Percentiles rank a stretch among this genome's conserved stretches.
Evolutionary conservation across 2,888 invertebrate species (phyloP).

Genomic region (Drosophila cracens): DNA sequence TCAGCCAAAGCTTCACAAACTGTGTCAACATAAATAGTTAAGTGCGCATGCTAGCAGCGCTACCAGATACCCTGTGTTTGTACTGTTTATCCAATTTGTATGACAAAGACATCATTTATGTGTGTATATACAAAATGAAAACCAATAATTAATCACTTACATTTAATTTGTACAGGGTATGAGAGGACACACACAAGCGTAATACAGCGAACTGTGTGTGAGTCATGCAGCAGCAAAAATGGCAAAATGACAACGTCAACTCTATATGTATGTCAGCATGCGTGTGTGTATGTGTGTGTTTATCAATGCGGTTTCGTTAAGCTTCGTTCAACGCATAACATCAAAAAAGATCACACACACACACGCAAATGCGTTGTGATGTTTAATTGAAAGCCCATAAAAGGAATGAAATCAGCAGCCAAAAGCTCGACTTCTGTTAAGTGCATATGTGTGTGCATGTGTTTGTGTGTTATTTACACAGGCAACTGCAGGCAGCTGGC

Average conservation of each 20-base stretch:
- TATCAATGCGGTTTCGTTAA: conserved; percentile 56
- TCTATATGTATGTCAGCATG: conserved; percentile 26
- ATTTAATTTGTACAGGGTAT: conserved; percentile 4
- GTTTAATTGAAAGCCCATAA: conserved; percentile 63
- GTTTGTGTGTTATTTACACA: conserved; percentile 22
- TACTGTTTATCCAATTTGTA: background rate
- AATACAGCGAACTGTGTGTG: conserved; percentile 35
- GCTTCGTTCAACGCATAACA: conserved; percentile 47
- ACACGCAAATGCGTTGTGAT: conserved; percentile 11
- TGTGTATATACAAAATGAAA: background rate
- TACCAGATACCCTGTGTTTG: conserved; percentile 3
- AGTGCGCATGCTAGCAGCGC: background rate
- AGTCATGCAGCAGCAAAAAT: conserved; percentile 49
- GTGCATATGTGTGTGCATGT: conserved; percentile 7
- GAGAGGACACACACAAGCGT: conserved; percentile 1
- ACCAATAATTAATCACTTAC: background rate
- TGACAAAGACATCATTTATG: background rate
- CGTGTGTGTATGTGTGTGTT: conserved; percentile 33
- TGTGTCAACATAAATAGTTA: conserved; percentile 64
- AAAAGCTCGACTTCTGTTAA: conserved; percentile 32
- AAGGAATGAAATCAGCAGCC: conserved; percentile 51
- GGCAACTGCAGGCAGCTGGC: conserved; percentile 33
- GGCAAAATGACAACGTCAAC: conserved; percentile 66
- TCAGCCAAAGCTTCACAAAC: conserved; percentile 68
- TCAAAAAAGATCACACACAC: conserved; percentile 35